phyloP scores from a whole-genome alignment of 2,797 vertebrate genomes.

The Urophycis tenuis region DNA sequence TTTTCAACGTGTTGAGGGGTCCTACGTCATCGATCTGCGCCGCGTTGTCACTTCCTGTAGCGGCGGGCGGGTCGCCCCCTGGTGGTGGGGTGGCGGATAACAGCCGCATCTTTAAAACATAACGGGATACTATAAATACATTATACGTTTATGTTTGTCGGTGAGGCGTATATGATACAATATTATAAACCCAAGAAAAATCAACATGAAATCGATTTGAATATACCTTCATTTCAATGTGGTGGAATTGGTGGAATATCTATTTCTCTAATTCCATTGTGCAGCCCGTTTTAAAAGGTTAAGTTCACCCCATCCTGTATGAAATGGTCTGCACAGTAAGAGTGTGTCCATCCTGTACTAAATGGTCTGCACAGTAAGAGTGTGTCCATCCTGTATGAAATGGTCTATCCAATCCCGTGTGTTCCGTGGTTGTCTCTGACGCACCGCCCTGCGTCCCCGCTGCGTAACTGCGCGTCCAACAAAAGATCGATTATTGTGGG shows the following conservation, averaged over 20 bases:
- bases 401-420: too few species aligned
- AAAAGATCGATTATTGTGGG: background rate
- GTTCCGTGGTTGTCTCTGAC: background rate
- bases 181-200: background rate
- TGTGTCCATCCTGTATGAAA: too few species aligned
- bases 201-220: background rate
- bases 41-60: background rate
- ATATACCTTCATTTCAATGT: background rate
- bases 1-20: conserved; percentile 43
- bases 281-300: too few species aligned
- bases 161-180: background rate
- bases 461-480: background rate
- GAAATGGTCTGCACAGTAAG: background rate
- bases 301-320: background rate
- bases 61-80: background rate
- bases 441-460: background rate
- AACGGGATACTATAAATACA: conserved; percentile 1
- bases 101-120: background rate
- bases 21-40: conserved; percentile 36
- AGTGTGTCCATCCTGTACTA: background rate
- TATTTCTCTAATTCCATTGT: too few species aligned
- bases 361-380: background rate
- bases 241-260: too few species aligned
- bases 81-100: background rate
- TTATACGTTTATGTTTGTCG: background rate